A percentile compares a stretch with the other conserved stretches of the same genome.
Evolutionary conservation across 2,797 vertebrate species (phyloP).

Genomic region (Mus spretus): DNA sequence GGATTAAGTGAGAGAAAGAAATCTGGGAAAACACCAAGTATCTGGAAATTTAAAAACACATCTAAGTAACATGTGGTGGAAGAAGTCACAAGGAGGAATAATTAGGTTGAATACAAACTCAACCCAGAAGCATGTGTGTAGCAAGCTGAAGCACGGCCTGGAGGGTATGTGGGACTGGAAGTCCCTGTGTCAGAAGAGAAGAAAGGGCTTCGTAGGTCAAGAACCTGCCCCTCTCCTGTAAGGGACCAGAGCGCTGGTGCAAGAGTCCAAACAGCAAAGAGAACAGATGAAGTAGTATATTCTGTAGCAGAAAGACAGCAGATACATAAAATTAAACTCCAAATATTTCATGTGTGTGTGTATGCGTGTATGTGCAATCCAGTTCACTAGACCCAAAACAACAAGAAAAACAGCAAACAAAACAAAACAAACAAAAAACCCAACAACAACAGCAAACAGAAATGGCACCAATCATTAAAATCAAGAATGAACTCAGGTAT

Average conservation of each 20-base stretch:
- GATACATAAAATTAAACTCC: neutral
- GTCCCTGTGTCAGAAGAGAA: neutral
- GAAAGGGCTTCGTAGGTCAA: neutral
- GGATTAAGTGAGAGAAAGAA: constrained; percentile 43
- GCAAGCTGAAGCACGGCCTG: neutral
- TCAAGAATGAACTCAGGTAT: neutral
- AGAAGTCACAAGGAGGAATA: neutral
- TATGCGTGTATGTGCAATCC: neutral
- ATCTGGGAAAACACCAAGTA: constrained; percentile 4
- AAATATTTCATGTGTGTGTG: neutral
- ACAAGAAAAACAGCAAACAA: neutral
- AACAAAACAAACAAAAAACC: neutral
- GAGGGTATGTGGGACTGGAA: neutral
- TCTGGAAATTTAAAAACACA: constrained; percentile 12
- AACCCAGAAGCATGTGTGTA: neutral
- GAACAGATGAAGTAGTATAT: neutral
- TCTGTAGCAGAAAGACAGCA: neutral
- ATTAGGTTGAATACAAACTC: neutral
- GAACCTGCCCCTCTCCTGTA: neutral
- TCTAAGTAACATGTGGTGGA: neutral
- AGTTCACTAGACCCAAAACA: neutral
- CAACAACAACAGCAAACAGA: neutral
- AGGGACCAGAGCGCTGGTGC: neutral
- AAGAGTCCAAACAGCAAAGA: constrained; percentile 5
- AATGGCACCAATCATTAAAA: constrained; percentile 26